phyloP scores from a whole-genome alignment of 2,113 vertebrate genomes.

The Hemiscyllium ocellatum region DNA sequence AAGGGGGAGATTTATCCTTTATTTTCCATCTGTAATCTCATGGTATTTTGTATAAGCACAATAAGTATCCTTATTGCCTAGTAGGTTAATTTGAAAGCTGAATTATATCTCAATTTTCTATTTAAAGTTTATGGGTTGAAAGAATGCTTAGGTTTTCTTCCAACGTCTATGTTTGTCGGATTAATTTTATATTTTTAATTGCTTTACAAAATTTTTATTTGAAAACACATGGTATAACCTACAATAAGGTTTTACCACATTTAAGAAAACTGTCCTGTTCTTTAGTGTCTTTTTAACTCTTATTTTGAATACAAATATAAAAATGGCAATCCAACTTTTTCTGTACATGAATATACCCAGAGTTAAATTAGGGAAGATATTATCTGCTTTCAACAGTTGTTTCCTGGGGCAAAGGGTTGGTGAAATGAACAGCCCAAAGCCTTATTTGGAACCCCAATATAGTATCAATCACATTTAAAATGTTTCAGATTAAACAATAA shows the following conservation, averaged over 20 bases:
- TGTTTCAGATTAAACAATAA: not conserved
- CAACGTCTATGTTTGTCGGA: not conserved
- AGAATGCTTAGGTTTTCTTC: not conserved
- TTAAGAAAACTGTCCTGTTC: not conserved
- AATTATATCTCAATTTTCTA: conserved; percentile 2
- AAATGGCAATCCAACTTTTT: not conserved
- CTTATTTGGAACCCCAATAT: not conserved
- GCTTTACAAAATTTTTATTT: not conserved
- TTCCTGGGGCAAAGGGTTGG: not conserved
- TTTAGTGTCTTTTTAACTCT: not conserved
- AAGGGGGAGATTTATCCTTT: not conserved
- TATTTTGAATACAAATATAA: not conserved
- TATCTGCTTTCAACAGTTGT: not conserved
- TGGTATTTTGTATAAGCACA: not conserved
- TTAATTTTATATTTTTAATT: conserved; percentile 12
- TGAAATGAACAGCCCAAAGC: not conserved
- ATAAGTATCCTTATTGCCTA: not conserved
- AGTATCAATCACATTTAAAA: not conserved
- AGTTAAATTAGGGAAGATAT: not conserved
- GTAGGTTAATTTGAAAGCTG: not conserved
- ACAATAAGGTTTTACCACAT: not conserved
- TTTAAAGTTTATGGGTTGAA: not conserved
- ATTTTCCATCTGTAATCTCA: not conserved
- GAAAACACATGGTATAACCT: not conserved
- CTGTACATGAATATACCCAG: not conserved